phyloP scores from a whole-genome alignment of 2,113 vertebrate species.

The Mormoops blainvillei region DNA sequence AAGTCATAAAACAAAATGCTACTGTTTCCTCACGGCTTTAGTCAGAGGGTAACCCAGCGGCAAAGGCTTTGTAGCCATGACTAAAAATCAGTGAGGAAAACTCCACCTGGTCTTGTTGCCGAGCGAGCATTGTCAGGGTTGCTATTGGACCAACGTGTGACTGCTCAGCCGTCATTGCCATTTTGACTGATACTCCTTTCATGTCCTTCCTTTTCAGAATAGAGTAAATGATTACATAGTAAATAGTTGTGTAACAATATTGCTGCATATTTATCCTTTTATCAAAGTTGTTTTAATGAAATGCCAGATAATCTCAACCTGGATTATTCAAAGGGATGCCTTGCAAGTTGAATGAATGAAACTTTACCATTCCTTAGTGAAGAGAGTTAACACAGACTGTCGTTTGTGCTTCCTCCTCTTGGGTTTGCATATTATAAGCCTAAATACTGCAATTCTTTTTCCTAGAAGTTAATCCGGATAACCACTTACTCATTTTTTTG shows the following conservation, averaged over 20 bases:
- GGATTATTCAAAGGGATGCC: not conserved
- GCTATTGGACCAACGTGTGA: not conserved
- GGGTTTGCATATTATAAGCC: not conserved
- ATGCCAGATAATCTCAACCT: not conserved
- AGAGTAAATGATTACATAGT: not conserved
- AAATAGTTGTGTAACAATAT: not conserved
- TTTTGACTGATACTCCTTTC: not conserved
- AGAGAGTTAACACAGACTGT: not conserved
- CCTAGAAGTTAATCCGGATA: constrained; percentile 18
- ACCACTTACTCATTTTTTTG: constrained; percentile 29
- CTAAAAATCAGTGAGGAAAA: not conserved
- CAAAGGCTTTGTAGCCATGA: not conserved
- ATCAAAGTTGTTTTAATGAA: not conserved
- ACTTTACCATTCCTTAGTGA: not conserved
- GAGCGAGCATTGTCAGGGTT: not conserved
- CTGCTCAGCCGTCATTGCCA: not conserved
- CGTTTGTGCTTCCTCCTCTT: not conserved
- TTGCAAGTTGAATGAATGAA: not conserved
- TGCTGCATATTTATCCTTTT: not conserved
- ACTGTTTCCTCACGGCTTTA: not conserved
- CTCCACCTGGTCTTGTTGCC: not conserved
- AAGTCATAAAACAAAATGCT: not conserved
- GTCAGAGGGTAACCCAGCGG: not conserved
- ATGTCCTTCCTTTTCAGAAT: not conserved
- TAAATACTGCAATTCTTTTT: constrained; percentile 45